Base-by-base conservation (phyloP, 2,113 vertebrate genomes). In the Bufo bufo region DNA sequence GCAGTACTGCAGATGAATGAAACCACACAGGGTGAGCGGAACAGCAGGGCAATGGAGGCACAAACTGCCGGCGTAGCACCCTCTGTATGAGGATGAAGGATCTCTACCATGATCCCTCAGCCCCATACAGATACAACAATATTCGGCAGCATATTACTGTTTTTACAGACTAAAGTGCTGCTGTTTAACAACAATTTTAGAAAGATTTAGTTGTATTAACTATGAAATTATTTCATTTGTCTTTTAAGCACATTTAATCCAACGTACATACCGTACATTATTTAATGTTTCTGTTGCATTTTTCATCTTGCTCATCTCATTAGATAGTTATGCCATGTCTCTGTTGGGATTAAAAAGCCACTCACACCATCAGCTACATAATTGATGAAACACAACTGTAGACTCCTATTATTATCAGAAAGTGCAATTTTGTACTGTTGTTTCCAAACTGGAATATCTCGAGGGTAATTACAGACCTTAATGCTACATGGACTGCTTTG, bases 311-410 rank as follows among this genome's bases (percentile, higher is more conserved):
- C 59, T 49, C 0, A 86, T 90, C 89, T 93, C 89, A 91, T 92
- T 90, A 90, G 88, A 89, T 91, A 89, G 82, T 92, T 93, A 90
- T 79, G 89, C 90, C 90, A 90, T 85, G 91, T 94, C 91, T 89
- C 93, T 77, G 89, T 92, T 85, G 84, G 87, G 91, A 91, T 92
- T 94, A 91, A 93, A 93, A 94, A 95, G 90, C 91, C 90, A 83
- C 91, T 92, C 94, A 94, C 91, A 86, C 93, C 93, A 94, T 93
- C 93, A 93, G 92, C 93, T 94, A 92, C 92, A 93, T 94, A 95
- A 95, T 89, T 95, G 94, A 95, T 95, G 94, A 94, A 95, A 94
- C 93, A 92, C 93, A 93, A 95, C 93, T 94, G 91, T 78, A 91
- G 92, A 90, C 92, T 94, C 90, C 93, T 92, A 93, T 93, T 94